phyloP scores from a whole-genome alignment of 2,113 vertebrate genomes.

The Castor canadensis region DNA sequence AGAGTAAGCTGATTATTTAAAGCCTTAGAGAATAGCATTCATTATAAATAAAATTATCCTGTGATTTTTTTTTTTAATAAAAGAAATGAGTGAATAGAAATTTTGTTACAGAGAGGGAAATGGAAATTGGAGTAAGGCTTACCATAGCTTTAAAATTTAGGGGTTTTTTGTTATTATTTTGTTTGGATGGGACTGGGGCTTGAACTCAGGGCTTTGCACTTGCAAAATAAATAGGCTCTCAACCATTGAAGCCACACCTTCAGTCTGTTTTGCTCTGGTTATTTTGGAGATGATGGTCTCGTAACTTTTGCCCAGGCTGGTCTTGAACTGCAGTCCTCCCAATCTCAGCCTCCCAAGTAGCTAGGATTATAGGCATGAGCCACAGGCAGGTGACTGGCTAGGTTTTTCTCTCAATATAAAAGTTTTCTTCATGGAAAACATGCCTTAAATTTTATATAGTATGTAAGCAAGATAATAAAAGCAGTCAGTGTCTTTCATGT shows the following conservation, averaged over 20 bases:
- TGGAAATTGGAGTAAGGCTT: neutral
- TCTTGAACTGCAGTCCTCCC: too few species aligned
- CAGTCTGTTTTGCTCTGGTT: too few species aligned
- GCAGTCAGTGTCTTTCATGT: neutral
- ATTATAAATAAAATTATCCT: conserved; percentile 80
- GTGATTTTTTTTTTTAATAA: conserved; percentile 63
- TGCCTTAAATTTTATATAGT: neutral
- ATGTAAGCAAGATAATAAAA: neutral
- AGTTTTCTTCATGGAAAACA: neutral
- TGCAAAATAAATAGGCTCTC: too few species aligned
- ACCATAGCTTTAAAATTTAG: neutral
- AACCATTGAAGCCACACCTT: too few species aligned
- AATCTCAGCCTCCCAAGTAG: too few species aligned
- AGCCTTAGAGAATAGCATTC: conserved; percentile 68
- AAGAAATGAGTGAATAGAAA: conserved; percentile 59
- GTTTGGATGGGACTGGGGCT: too few species aligned
- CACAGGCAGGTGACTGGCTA: too few species aligned
- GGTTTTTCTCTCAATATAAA: neutral
- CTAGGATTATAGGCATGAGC: too few species aligned
- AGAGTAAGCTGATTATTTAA: conserved; percentile 77
- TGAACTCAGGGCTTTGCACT: too few species aligned
- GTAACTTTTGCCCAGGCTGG: too few species aligned
- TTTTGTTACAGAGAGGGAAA: conserved; percentile 38
- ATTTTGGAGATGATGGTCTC: too few species aligned
- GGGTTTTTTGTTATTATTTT: too few species aligned